These are phyloP conservation scores for Nipponacmea schrenckii DNA, from an alignment of 2,888 invertebrate species.

Conservation along the genomic window DNA sequence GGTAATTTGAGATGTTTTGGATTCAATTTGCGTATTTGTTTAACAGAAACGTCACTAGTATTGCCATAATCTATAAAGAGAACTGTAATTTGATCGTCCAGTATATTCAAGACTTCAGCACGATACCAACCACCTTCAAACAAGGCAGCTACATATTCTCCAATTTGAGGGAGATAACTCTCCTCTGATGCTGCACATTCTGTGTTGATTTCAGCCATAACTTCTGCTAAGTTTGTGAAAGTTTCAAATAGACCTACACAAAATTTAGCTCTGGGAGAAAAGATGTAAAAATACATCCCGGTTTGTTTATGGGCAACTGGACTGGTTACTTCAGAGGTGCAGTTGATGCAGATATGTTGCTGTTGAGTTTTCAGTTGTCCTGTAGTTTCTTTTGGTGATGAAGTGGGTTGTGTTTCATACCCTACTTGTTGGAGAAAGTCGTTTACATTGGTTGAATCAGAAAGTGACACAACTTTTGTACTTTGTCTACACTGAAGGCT, in stretches of 20 bases:
- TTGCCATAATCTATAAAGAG: slow-evolving; percentile 62
- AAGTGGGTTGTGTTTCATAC: no score
- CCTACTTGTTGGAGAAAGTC: no score
- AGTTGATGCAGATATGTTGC: no score
- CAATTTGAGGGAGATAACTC: slow-evolving; percentile 31
- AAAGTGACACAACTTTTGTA: no score
- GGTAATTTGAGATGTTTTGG: slow-evolving; percentile 33
- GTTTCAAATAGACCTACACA: neutral
- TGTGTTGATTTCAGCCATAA: neutral
- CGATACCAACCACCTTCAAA: slow-evolving; percentile 49
- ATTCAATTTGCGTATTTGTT: slow-evolving; percentile 35
- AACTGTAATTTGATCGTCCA: slow-evolving; percentile 22
- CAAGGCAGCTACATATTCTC: slow-evolving; percentile 47
- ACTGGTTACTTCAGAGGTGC: no score
- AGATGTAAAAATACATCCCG: neutral
- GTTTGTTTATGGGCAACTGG: no score
- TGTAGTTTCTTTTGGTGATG: neutral
- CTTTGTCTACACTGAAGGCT: no score
- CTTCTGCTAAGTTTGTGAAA: neutral
- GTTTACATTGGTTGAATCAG: no score
- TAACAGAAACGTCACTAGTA: slow-evolving; percentile 33
- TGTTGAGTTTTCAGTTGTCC: no score
- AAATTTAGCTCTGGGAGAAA: neutral
- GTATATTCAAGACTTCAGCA: slow-evolving; percentile 42
- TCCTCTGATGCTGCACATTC: neutral